Percentiles rank a stretch among this genome's conserved stretches.
Evolutionary conservation across 2,797 vertebrate species (phyloP).

Genomic region (Zalophus californianus): DNA sequence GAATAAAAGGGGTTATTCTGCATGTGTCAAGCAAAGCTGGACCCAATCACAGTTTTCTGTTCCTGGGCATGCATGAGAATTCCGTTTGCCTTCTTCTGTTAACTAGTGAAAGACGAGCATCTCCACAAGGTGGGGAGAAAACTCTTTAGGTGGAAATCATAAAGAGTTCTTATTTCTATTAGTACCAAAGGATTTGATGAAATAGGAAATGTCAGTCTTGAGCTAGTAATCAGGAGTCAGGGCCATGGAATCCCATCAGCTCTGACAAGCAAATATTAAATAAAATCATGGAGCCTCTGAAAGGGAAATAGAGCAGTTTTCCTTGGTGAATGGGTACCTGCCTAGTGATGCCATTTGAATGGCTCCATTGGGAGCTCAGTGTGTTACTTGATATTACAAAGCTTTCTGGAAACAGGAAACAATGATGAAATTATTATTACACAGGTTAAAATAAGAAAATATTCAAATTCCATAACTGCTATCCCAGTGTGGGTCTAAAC

Average conservation of each 20-base stretch:
- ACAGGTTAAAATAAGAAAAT: background rate
- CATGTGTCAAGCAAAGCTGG: background rate
- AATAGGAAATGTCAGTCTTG: slow-evolving; percentile 77
- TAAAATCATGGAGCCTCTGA: slow-evolving; percentile 56
- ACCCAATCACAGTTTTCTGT: background rate
- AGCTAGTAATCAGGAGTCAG: slow-evolving; percentile 40
- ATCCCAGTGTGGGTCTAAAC: background rate
- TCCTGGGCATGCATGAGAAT: background rate
- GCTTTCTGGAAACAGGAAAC: background rate
- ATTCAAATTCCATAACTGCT: slow-evolving; percentile 19
- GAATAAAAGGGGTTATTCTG: background rate
- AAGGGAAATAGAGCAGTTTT: slow-evolving; percentile 59
- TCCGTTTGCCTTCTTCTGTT: slow-evolving; percentile 42
- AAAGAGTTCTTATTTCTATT: slow-evolving; percentile 68
- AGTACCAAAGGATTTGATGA: slow-evolving; percentile 69
- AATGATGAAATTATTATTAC: slow-evolving; percentile 15
- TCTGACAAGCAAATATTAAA: slow-evolving; percentile 75
- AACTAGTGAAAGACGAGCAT: slow-evolving; percentile 61
- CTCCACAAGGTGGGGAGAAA: slow-evolving; percentile 15
- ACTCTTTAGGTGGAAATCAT: slow-evolving; percentile 50
- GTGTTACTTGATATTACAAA: background rate
- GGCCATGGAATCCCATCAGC: slow-evolving; percentile 48
- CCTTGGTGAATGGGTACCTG: background rate
- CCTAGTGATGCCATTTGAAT: background rate
- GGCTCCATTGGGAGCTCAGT: background rate